Percentiles rank a stretch among this genome's conserved stretches.
These are phyloP conservation scores for Hapalemur alaotrensis DNA, from an alignment of 2,797 vertebrate species.

Conservation along the genomic window DNA sequence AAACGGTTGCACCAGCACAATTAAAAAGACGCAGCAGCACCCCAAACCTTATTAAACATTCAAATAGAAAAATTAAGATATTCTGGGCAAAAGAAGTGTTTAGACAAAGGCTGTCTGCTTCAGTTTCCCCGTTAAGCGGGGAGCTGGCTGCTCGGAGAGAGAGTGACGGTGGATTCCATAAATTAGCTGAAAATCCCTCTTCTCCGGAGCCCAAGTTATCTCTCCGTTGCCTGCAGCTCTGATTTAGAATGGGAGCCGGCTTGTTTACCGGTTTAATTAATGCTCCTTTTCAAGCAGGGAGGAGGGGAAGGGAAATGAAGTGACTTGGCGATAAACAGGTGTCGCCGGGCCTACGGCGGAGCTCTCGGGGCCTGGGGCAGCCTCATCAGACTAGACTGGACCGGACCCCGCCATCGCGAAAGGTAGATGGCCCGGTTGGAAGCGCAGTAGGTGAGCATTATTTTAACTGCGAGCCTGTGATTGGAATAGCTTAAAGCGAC, in stretches of 20 bases:
- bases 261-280: slow-evolving; percentile 92
- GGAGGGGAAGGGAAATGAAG: slow-evolving; percentile 85
- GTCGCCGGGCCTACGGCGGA: slow-evolving; percentile 82
- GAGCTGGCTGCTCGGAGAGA: slow-evolving; percentile 79
- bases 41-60: slow-evolving; percentile 81
- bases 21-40: slow-evolving; percentile 36
- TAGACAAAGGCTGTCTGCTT: slow-evolving; percentile 88
- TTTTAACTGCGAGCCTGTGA: slow-evolving; percentile 86
- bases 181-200: slow-evolving; percentile 91
- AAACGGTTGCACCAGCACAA: slow-evolving; percentile 55
- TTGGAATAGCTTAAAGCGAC: slow-evolving; percentile 87
- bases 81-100: slow-evolving; percentile 85
- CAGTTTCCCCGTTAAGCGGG: slow-evolving; percentile 84
- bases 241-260: slow-evolving; percentile 87
- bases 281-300: slow-evolving; percentile 85
- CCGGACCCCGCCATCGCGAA: slow-evolving; percentile 84
- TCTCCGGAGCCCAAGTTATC: slow-evolving; percentile 90
- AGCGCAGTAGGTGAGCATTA: slow-evolving; percentile 88
- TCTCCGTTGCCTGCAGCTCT: slow-evolving; percentile 89
- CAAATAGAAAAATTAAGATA: slow-evolving; percentile 78
- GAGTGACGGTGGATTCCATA: slow-evolving; percentile 87
- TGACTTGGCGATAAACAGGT: slow-evolving; percentile 87
- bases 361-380: slow-evolving; percentile 82
- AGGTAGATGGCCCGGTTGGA: slow-evolving; percentile 87
- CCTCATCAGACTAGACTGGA: slow-evolving; percentile 88